A percentile compares a stretch with the other conserved stretches of the same genome.
phyloP scores from a whole-genome alignment of 2,113 vertebrate genomes.

The Brachyhypopomus occidentalis region DNA sequence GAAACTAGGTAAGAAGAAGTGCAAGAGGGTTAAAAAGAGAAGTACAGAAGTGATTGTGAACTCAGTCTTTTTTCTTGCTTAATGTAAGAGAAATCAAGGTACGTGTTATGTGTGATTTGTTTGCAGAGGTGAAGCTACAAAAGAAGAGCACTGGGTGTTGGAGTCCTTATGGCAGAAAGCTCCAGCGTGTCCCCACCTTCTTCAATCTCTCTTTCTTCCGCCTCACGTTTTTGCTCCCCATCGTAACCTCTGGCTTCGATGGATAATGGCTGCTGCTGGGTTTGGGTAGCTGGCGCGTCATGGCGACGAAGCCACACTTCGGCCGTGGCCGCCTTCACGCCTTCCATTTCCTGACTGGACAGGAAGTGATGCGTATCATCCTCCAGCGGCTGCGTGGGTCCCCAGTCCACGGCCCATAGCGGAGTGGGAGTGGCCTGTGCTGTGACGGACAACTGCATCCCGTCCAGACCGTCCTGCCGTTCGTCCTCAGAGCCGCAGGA shows the following conservation, averaged over 20 bases:
- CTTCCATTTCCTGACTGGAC: constrained; percentile 70
- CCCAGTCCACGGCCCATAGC: constrained; percentile 79
- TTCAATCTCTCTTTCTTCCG: constrained; percentile 66
- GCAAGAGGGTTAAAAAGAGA: background rate
- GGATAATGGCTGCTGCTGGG: constrained; percentile 56
- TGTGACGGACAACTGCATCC: constrained; percentile 73
- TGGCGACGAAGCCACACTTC: constrained; percentile 64
- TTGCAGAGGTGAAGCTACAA: background rate
- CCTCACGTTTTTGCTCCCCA: constrained; percentile 59
- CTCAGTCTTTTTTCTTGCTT: constrained; percentile 30
- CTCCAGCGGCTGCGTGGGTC: constrained; percentile 75
- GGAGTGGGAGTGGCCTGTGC: constrained; percentile 77
- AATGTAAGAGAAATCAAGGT: constrained; percentile 33
- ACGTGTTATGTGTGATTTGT: background rate
- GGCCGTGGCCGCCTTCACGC: constrained; percentile 53
- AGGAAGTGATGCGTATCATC: constrained; percentile 77
- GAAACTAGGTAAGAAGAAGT: background rate
- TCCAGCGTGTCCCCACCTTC: constrained; percentile 70
- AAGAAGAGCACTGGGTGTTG: constrained; percentile 1
- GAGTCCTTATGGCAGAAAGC: background rate
- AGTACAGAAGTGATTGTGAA: constrained; percentile 23
- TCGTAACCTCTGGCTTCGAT: constrained; percentile 60
- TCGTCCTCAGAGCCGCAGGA: constrained; percentile 68
- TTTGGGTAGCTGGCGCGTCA: constrained; percentile 53
- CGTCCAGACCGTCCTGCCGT: constrained; percentile 42